Evolutionary conservation across 2,888 invertebrate species (phyloP).

Genomic region (Theretra japonica): DNA sequence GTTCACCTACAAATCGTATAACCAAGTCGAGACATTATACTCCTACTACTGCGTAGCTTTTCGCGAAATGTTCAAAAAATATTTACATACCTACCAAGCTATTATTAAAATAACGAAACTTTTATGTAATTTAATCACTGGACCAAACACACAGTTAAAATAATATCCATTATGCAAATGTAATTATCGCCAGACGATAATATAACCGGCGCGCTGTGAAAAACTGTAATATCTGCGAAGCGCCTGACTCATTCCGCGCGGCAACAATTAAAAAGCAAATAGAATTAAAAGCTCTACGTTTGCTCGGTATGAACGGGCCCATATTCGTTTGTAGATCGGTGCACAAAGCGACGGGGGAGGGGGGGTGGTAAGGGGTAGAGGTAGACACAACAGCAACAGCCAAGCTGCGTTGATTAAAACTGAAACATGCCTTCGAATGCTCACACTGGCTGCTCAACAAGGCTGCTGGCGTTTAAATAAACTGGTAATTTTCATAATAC

Average conservation of each 20-base stretch:
- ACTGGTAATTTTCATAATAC: neutral
- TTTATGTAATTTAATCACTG: neutral
- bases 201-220: neutral
- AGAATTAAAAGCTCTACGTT: slow-evolving; percentile 18
- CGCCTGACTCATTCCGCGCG: neutral
- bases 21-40: too few relatives aligned
- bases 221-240: slow-evolving; percentile 12
- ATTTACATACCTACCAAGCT: too few relatives aligned
- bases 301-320: neutral
- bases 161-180: slow-evolving; percentile 8
- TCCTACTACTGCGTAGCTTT: too few relatives aligned
- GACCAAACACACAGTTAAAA: neutral
- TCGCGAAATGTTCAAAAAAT: too few relatives aligned
- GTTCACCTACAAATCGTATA: too few relatives aligned
- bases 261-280: slow-evolving; percentile 25
- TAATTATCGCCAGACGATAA: slow-evolving; percentile 8
- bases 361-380: neutral
- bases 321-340: neutral
- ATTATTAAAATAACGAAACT: neutral
- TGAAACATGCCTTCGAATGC: neutral
- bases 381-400: neutral
- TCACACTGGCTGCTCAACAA: neutral
- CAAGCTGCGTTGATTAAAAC: slow-evolving; percentile 19
- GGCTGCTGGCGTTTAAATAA: neutral
- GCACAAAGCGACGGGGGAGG: neutral